Evolutionary conservation across 2,113 vertebrate species (phyloP), one percentile per base, ranked within the genome.

Genomic region (Rutilus rutilus): DNA sequence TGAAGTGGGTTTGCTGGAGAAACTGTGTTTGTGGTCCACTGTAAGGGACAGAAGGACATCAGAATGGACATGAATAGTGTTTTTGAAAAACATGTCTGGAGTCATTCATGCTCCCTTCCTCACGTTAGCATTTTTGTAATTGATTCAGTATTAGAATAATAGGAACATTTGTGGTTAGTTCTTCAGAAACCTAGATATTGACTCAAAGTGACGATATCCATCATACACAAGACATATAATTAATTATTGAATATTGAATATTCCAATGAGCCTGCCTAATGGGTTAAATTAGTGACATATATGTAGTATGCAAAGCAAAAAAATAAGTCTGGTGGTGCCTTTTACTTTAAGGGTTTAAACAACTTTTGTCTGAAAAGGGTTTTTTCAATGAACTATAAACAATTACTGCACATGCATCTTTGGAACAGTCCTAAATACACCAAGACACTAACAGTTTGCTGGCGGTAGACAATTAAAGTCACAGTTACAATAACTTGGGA

Each of bases 1-100:
- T 25, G 9, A 85, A 86, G 93, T 93, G 90, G 92, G 92, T 67
- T 15, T 47, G 86, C 78, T 78, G 91, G 76, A 90, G 81, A 88
- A 90, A 88, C 84, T 87, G 87, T 89, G 88, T 89, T 89, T 90
- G 91, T 92, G 90, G 83, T 82, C 62, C 89, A 88, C 87, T 85
- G 76, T 65, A 82, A 78, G 57, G 21, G 62, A 81, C 88, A 33
- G 57, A 78, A 80, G 86, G 80, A 87, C 89, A 81, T 42, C 19
- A 83, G 39, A 25, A 64, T 25, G 19, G 8, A 67, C 19, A 25
- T 45, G 25, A 57, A 84, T 47, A 14, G 64, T 30, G 23, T 62
- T 52, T 52, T 11, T 62, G 74, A 86, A 33, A 52, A 30, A 73
- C 59, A 82, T 50, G 42, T 17, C 6, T 33, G 17, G n/a, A 27